These are phyloP conservation scores for Stenchaetothrips biformis DNA, from an alignment of 2,888 invertebrate genomes.

Conservation along the genomic window DNA sequence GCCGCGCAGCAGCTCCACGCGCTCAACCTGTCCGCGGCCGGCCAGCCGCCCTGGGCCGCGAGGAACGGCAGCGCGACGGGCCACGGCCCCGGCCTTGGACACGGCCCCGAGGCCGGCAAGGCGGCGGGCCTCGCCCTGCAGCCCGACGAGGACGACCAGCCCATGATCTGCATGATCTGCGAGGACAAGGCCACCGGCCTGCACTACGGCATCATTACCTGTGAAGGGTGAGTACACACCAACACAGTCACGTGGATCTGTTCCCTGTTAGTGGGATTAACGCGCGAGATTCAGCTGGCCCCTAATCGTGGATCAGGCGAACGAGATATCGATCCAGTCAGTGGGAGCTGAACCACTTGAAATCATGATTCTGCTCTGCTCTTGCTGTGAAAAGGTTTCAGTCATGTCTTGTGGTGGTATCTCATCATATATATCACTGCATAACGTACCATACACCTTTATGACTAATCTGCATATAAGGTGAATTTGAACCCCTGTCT, in stretches of 20 bases:
- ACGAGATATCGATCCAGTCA: too few relatives aligned
- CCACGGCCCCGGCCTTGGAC: conserved; percentile 39
- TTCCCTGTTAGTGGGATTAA: too few relatives aligned
- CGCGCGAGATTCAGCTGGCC: too few relatives aligned
- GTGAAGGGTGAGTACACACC: conserved; percentile 93
- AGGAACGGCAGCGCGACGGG: conserved; percentile 52
- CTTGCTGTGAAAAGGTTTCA: too few relatives aligned
- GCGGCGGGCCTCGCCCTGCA: conserved; percentile 35
- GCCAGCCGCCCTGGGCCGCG: conserved; percentile 48
- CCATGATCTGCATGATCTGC: conserved; percentile 97
- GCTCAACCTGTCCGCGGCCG: conserved; percentile 55
- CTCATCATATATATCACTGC: background rate
- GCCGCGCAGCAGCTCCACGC: conserved; percentile 75
- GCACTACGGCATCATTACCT: conserved; percentile 98
- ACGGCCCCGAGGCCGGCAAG: conserved; percentile 40
- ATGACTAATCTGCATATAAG: background rate
- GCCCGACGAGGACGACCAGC: conserved; percentile 76
- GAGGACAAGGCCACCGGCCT: conserved; percentile 96
- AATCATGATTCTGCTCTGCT: too few relatives aligned
- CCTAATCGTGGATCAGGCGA: too few relatives aligned
- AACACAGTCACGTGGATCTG: too few relatives aligned
- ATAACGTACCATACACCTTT: background rate
- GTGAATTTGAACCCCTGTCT: background rate
- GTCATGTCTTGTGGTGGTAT: background rate
- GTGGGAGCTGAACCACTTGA: too few relatives aligned